Evolutionary conservation across 35 echinoderm and acorn worm species (phyloP), one percentile per base, ranked within the genome.

Genomic region (Apostichopus japonicus): DNA sequence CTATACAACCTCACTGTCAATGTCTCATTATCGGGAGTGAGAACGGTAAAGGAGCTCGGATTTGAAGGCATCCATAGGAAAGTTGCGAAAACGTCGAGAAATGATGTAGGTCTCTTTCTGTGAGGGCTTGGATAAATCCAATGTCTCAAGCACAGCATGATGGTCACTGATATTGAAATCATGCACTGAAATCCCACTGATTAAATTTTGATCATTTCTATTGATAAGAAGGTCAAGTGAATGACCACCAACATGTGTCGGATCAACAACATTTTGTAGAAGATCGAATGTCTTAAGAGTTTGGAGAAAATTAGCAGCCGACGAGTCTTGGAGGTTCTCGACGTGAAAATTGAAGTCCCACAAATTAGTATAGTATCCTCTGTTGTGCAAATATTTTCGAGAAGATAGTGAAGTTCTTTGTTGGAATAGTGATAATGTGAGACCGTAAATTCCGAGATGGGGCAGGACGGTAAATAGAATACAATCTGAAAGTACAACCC

Each of bases 401-500:
- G 83, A n/a, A 86, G 17, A 23, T 22, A 10, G 0, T 86, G 83
- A 58, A 86, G 4, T 65, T 57, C 83, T n/a, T n/a, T 86, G 52
- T 58, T 86, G 52, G 17, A 86, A 57, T 23, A 86, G 9, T n/a
- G 83, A n/a, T 58, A 57, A n/a, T n/a, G 83, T 86, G 77, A 79
- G 77, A 79, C 77, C 22, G 33, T 44, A 4, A 4, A 1, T 44
- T 44, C 33, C 33, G 33, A 44, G 33, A 44, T 44, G 33, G 33
- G 33, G 33, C 33, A 44, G 33, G 33, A 44, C 33, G 33, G 33
- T 44, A 44, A 4, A 44, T 44, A 44, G 33, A 44, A 44, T 44
- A 44, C 33, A 44, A 44, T 44, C 33, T 44, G 33, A 44, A 44
- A 44, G 33, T 44, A 44, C 33, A 44, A 44, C 0, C 0, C 33